These are phyloP conservation scores for Nixonia krombeini DNA, from an alignment of 1,140 invertebrate species.

Conservation along the genomic window DNA sequence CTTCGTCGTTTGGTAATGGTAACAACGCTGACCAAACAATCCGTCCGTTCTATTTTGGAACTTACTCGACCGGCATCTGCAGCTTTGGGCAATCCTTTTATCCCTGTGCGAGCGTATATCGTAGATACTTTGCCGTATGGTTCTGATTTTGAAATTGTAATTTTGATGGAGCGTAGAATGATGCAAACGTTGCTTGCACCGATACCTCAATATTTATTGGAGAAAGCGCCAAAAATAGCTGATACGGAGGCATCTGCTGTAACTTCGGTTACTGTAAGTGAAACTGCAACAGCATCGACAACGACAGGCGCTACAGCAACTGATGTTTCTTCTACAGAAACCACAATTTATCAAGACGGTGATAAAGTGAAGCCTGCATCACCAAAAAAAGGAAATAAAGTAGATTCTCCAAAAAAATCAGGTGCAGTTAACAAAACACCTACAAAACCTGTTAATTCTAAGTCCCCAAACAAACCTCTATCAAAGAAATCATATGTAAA, in stretches of 20 bases:
- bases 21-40: constrained; percentile 68
- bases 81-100: constrained; percentile 61
- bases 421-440: constrained; percentile 12
- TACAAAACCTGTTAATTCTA: constrained; percentile 1
- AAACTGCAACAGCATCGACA: not conserved
- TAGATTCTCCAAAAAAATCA: constrained; percentile 1
- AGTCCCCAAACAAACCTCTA: not conserved
- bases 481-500: constrained; percentile 21
- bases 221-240: constrained; percentile 24
- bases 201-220: constrained; percentile 13
- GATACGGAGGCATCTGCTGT: not conserved
- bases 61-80: constrained; percentile 59
- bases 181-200: constrained; percentile 54
- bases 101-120: constrained; percentile 61
- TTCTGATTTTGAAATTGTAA: constrained; percentile 64
- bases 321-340: not conserved
- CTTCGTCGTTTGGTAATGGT: constrained; percentile 65
- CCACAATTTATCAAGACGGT: not conserved
- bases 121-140: constrained; percentile 65
- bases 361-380: not conserved
- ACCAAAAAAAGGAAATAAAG: constrained; percentile 4
- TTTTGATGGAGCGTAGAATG: constrained; percentile 62
- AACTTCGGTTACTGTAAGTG: not conserved
- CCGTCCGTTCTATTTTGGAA: constrained; percentile 66
- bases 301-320: too few species aligned